Evolutionary conservation across 2,888 invertebrate species (phyloP).

Genomic region (Helleia helle): DNA sequence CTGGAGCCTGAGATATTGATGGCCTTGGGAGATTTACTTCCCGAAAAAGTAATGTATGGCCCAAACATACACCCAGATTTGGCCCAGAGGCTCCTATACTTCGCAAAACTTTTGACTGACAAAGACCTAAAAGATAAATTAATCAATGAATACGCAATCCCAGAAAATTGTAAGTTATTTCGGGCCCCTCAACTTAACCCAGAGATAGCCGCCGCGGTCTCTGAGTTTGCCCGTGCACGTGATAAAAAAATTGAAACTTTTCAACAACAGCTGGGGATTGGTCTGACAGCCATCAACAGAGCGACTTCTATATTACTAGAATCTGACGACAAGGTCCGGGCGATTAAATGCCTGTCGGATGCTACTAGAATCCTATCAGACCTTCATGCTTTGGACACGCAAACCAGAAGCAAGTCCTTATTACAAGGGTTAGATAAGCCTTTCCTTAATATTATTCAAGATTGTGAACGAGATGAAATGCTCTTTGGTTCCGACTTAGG

Average conservation of each 20-base stretch:
- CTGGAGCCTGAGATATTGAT: too few species aligned
- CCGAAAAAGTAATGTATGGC: too few species aligned
- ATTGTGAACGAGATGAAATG: conserved; percentile 1
- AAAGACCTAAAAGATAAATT: conserved; percentile 1
- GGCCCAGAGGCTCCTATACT: conserved; percentile 1
- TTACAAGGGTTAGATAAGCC: background rate
- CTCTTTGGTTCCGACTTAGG: conserved; percentile 7
- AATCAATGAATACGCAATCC: conserved; percentile 5
- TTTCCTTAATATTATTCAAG: background rate
- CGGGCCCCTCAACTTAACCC: conserved; percentile 15
- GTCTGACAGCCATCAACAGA: conserved; percentile 15
- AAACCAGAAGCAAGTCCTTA: background rate
- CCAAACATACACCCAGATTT: background rate
- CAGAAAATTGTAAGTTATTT: conserved; percentile 16
- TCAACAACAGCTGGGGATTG: conserved; percentile 16
- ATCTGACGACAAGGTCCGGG: conserved; percentile 10
- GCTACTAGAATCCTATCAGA: conserved; percentile 14
- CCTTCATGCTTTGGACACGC: conserved; percentile 7
- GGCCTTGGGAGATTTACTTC: too few species aligned
- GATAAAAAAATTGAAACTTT: conserved; percentile 12
- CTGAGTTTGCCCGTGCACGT: conserved; percentile 10
- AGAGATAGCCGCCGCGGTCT: conserved; percentile 14
- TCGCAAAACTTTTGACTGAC: background rate
- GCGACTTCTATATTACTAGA: conserved; percentile 12
- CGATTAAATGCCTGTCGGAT: conserved; percentile 12